Evolutionary conservation across 2,888 invertebrate species (phyloP).

Genomic region (Hydrotaea diabolus): DNA sequence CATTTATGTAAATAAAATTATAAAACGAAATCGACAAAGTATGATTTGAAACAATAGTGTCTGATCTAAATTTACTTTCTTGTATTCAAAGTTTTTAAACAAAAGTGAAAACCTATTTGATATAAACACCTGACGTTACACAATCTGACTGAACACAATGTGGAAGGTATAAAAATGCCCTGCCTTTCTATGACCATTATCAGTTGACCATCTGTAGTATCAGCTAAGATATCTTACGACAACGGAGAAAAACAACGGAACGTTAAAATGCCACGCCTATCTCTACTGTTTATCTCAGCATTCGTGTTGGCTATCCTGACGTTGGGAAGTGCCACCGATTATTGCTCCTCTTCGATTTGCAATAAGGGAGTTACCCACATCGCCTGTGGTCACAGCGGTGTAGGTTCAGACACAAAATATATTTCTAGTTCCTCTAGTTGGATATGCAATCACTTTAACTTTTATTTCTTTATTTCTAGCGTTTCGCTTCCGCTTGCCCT

Average conservation of each 20-base stretch:
- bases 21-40: neutral
- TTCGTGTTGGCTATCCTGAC: neutral
- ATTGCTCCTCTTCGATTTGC: conserved; percentile 44
- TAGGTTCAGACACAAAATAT: too few species aligned
- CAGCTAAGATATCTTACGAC: too few species aligned
- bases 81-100: neutral
- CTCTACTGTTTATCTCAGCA: neutral
- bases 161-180: too few species aligned
- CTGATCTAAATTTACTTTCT: neutral
- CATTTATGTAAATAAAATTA: neutral
- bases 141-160: too few species aligned
- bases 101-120: neutral
- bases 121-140: neutral
- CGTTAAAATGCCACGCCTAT: neutral
- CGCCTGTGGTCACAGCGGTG: too few species aligned
- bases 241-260: neutral
- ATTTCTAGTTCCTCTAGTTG: too few species aligned
- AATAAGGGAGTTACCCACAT: conserved; percentile 7
- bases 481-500: conserved; percentile 19
- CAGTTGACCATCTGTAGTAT: too few species aligned
- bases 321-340: neutral
- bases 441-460: too few species aligned
- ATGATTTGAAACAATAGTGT: neutral
- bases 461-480: too few species aligned
- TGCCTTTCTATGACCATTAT: too few species aligned